phyloP scores from a whole-genome alignment of 2,797 vertebrate species.

The Pseudochirops cupreus region DNA sequence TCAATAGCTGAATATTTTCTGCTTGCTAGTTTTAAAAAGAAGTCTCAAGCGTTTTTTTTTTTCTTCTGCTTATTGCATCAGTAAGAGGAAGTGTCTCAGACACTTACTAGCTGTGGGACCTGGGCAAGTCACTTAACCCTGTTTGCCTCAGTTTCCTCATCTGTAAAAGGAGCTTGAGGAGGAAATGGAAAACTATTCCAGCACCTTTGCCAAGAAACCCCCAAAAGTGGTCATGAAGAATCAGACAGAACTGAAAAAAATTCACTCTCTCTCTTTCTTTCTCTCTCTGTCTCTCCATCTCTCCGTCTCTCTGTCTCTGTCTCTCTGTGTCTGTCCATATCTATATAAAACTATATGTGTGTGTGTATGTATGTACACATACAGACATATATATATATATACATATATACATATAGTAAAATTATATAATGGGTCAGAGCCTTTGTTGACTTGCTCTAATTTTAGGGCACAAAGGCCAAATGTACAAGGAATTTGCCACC shows the following conservation, averaged over 20 bases:
- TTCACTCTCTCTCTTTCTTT: too few relatives aligned
- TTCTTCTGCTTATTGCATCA: constrained; percentile 29
- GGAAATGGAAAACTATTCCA: neutral
- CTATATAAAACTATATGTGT: too few relatives aligned
- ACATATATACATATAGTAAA: neutral
- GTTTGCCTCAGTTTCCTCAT: neutral
- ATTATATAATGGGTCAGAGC: neutral
- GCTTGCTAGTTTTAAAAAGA: constrained; percentile 44
- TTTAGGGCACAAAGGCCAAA: neutral
- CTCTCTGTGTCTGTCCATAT: too few relatives aligned
- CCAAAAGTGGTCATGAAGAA: neutral
- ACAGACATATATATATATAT: too few relatives aligned
- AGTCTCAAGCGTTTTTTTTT: constrained; percentile 53
- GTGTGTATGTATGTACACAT: too few relatives aligned
- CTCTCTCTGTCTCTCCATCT: too few relatives aligned
- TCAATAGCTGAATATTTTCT: constrained; percentile 44
- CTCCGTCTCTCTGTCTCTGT: too few relatives aligned
- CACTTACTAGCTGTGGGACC: neutral
- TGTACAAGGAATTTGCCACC: neutral
- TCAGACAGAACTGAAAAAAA: neutral
- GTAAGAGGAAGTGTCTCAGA: neutral
- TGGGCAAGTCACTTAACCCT: neutral
- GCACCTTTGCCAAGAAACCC: neutral
- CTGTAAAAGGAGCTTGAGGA: neutral
- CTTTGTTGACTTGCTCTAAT: neutral